These are phyloP conservation scores for Ryuthela nishihirai DNA, from an alignment of 2,888 invertebrate species.

Conservation along the genomic window DNA sequence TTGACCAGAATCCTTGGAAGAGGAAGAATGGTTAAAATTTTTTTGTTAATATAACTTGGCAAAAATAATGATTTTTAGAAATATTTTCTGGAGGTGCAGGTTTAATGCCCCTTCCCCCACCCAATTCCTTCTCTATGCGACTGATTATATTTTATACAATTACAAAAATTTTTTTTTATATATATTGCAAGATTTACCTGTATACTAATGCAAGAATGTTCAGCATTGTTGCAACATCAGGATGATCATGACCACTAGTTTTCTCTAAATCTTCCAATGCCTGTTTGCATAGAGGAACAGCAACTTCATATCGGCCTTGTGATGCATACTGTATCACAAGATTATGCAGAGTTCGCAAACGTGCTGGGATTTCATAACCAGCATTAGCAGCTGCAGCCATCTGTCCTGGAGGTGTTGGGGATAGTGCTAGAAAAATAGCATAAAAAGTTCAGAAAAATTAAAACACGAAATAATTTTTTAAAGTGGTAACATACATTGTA, in stretches of 20 bases:
- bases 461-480: neutral
- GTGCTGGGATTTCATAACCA: slow-evolving; percentile 98
- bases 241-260: slow-evolving; percentile 97
- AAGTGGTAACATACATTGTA: neutral
- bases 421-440: slow-evolving; percentile 57
- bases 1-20: too few relatives aligned
- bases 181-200: slow-evolving; percentile 14
- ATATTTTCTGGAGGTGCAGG: too few relatives aligned
- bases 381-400: slow-evolving; percentile 95
- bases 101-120: too few relatives aligned
- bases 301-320: slow-evolving; percentile 93
- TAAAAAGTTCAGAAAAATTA: neutral
- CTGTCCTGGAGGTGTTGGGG: slow-evolving; percentile 86
- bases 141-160: too few relatives aligned
- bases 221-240: slow-evolving; percentile 99
- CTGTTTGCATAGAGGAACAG: slow-evolving; percentile 99
- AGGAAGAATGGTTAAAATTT: too few relatives aligned
- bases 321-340: slow-evolving; percentile 99
- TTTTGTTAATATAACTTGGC: too few relatives aligned
- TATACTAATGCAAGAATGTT: slow-evolving; percentile 95
- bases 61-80: too few relatives aligned
- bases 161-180: neutral
- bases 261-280: slow-evolving; percentile 98
- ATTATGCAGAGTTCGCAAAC: slow-evolving; percentile 95
- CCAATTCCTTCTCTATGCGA: too few relatives aligned